Conservation (phyloP, 2,888 invertebrate species). For the Ametastegia equiseti region DNA sequence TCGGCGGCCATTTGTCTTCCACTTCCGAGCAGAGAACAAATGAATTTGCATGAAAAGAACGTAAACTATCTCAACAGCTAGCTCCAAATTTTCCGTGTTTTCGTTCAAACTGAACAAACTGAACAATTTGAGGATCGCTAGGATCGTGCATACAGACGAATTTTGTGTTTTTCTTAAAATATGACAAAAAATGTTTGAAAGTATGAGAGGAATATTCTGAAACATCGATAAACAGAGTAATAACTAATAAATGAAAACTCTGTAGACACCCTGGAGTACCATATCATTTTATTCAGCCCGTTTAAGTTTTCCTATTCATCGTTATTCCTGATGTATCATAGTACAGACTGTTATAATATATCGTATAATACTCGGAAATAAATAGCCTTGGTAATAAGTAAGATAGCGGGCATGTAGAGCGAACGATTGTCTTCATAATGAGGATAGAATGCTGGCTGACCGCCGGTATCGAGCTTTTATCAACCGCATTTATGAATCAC, state of each 20-base stretch:
- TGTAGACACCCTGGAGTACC: neutral
- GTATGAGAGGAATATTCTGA: neutral
- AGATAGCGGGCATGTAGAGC: neutral
- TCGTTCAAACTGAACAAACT: too few species aligned
- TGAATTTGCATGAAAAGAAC: too few species aligned
- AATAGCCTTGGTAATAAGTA: neutral
- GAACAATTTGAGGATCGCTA: too few species aligned
- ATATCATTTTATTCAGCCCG: neutral
- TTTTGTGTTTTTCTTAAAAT: too few species aligned
- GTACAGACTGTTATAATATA: neutral
- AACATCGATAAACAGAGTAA: neutral
- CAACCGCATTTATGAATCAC: neutral
- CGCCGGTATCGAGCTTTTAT: neutral
- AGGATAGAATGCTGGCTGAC: neutral
- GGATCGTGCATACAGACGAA: too few species aligned
- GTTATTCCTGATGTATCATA: too few species aligned
- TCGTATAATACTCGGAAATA: neutral
- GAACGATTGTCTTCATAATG: neutral
- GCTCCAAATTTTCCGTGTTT: too few species aligned
- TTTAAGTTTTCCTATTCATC: constrained; percentile 7
- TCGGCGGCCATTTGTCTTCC: too few species aligned
- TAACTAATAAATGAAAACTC: neutral
- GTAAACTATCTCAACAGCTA: too few species aligned
- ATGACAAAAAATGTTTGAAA: too few species aligned
- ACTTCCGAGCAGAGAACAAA: too few species aligned